Percentiles rank a stretch among this genome's conserved stretches.
Conservation (phyloP, 1,140 invertebrate species). For the Luehdorfia chinensis region DNA sequence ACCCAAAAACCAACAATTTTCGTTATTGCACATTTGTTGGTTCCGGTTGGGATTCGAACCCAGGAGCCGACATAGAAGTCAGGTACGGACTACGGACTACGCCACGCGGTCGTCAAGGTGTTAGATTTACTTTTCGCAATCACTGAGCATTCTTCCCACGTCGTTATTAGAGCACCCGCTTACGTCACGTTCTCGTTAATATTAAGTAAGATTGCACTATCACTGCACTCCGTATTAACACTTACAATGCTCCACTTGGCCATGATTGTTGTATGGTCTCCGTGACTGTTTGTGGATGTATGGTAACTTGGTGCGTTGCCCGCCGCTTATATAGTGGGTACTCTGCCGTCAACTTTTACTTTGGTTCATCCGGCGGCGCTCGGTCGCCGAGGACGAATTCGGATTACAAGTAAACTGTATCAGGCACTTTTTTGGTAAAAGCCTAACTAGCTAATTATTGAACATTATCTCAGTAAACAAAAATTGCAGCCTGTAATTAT, state of each 20-base stretch:
- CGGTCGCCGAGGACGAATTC: constrained; percentile 48
- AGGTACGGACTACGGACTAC: no score
- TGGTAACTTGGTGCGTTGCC: constrained; percentile 40
- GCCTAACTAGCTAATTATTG: background rate
- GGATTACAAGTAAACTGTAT: constrained; percentile 47
- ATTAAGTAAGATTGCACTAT: constrained; percentile 25
- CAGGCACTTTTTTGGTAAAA: constrained; percentile 7
- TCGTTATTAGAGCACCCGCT: constrained; percentile 3
- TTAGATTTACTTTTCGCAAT: background rate
- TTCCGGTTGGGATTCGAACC: no score
- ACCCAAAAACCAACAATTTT: no score
- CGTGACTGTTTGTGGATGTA: constrained; percentile 41
- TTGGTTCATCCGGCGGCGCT: constrained; percentile 43
- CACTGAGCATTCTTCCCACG: constrained; percentile 1
- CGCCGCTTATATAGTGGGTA: constrained; percentile 61
- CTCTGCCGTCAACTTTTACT: constrained; percentile 65
- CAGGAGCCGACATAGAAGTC: no score
- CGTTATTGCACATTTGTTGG: no score
- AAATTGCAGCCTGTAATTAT: no score
- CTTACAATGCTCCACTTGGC: constrained; percentile 72
- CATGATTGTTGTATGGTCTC: constrained; percentile 54
- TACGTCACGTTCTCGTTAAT: constrained; percentile 4
- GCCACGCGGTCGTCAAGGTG: no score
- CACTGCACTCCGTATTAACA: constrained; percentile 54
- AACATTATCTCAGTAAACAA: background rate